Percentiles rank a stretch among this genome's conserved stretches.
Conservation (phyloP, 2,888 invertebrate species). For the Kryphioiulus occultus region DNA sequence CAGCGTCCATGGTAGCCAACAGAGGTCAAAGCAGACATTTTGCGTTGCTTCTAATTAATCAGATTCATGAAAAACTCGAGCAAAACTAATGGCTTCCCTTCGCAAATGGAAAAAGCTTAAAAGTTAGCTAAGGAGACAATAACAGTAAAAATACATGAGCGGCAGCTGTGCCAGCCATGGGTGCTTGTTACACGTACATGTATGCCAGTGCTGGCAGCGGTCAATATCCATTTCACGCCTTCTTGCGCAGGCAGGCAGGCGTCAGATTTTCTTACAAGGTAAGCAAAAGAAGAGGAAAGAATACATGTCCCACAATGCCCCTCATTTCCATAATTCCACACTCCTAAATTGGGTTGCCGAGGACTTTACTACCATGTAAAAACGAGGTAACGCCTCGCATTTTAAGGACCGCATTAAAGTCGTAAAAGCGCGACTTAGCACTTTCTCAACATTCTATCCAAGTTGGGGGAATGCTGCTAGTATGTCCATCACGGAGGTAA, state of each 20-base stretch:
- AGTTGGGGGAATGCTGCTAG: neutral
- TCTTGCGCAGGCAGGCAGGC: neutral
- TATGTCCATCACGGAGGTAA: neutral
- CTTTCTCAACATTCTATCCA: neutral
- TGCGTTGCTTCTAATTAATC: neutral
- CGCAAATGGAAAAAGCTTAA: constrained; percentile 23
- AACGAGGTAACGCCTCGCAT: constrained; percentile 8
- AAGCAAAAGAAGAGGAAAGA: constrained; percentile 9
- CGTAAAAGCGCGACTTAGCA: constrained; percentile 4
- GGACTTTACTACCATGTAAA: neutral
- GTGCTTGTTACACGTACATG: too few species aligned
- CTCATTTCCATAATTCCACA: constrained; percentile 41
- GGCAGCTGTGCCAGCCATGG: constrained; percentile 6
- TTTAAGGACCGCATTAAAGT: neutral
- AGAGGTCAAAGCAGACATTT: neutral
- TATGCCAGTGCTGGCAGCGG: neutral
- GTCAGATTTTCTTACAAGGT: constrained; percentile 33
- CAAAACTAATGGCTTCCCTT: neutral
- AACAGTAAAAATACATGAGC: constrained; percentile 23
- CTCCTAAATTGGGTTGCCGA: neutral
- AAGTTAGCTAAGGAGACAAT: neutral
- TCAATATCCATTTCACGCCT: constrained; percentile 43
- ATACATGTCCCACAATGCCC: neutral
- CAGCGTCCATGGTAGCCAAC: neutral
- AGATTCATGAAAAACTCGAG: constrained; percentile 8